phyloP scores from a whole-genome alignment of 2,113 vertebrate species.

The Monarcha castaneiventris region DNA sequence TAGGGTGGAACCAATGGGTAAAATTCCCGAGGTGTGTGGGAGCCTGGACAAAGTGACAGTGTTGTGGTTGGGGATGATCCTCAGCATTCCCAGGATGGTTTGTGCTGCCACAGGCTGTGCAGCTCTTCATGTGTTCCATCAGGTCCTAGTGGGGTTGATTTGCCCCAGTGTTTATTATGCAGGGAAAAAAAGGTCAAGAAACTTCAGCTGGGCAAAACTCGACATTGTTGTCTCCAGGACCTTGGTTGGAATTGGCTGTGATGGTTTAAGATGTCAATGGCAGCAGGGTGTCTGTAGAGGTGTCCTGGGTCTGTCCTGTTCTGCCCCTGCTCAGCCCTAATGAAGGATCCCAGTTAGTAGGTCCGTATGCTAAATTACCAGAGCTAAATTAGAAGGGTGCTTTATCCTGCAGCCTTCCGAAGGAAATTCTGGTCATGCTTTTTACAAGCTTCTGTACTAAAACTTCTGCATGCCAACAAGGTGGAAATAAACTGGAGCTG shows the following conservation, averaged over 20 bases:
- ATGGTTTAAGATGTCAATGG: not conserved
- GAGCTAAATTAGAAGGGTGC: not conserved
- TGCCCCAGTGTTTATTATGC: not conserved
- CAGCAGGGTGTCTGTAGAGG: not conserved
- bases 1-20: not conserved
- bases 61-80: not conserved
- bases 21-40: rapidly evolving
- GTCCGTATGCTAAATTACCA: not conserved
- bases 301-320: not conserved
- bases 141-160: rapidly evolving
- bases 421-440: not conserved
- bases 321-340: not conserved
- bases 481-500: not conserved
- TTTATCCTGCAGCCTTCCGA: not conserved
- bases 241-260: not conserved
- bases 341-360: rapidly evolving
- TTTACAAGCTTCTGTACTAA: not conserved
- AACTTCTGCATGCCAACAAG: not conserved
- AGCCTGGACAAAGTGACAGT: not conserved
- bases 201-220: not conserved
- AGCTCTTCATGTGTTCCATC: not conserved
- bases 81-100: not conserved
- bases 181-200: not conserved
- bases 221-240: not conserved
- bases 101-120: rapidly evolving